phyloP scores from a whole-genome alignment of 2,113 vertebrate species.

The Forbesichthys papilliferus region DNA sequence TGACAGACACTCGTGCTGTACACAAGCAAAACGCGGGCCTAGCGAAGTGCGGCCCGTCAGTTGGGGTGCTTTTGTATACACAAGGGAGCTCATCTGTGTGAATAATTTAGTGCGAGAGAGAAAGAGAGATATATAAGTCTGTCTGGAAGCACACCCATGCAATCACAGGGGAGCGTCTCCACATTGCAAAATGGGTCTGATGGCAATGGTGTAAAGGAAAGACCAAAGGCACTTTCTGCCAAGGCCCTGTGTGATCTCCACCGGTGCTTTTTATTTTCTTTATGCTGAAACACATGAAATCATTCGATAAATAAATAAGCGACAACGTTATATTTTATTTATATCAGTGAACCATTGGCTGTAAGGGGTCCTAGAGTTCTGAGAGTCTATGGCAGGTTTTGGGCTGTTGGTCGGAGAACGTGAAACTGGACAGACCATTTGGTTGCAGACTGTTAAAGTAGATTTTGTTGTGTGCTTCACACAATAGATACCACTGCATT shows the following conservation, averaged over 20 bases:
- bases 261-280: constrained; percentile 42
- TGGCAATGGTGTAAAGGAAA: constrained; percentile 53
- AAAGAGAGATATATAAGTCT: constrained; percentile 63
- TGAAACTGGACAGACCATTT: constrained; percentile 30
- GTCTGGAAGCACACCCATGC: constrained; percentile 48
- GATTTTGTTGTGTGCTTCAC: background rate
- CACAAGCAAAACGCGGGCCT: constrained; percentile 66
- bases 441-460: constrained; percentile 11
- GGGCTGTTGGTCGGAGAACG: constrained; percentile 39
- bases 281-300: constrained; percentile 55
- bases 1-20: constrained; percentile 43
- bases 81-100: constrained; percentile 65
- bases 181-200: constrained; percentile 68
- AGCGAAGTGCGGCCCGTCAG: constrained; percentile 64
- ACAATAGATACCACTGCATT: background rate
- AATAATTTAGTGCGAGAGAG: constrained; percentile 68
- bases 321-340: constrained; percentile 75
- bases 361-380: constrained; percentile 44
- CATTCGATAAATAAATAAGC: constrained; percentile 76
- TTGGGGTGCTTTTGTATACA: constrained; percentile 71
- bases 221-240: constrained; percentile 42
- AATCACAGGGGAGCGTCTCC: constrained; percentile 58
- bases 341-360: constrained; percentile 51
- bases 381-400: constrained; percentile 46
- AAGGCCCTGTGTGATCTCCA: constrained; percentile 53